Percentiles rank a stretch among this genome's conserved stretches.
phyloP scores from a whole-genome alignment of 2,113 vertebrate genomes.

The Falco punctatus region DNA sequence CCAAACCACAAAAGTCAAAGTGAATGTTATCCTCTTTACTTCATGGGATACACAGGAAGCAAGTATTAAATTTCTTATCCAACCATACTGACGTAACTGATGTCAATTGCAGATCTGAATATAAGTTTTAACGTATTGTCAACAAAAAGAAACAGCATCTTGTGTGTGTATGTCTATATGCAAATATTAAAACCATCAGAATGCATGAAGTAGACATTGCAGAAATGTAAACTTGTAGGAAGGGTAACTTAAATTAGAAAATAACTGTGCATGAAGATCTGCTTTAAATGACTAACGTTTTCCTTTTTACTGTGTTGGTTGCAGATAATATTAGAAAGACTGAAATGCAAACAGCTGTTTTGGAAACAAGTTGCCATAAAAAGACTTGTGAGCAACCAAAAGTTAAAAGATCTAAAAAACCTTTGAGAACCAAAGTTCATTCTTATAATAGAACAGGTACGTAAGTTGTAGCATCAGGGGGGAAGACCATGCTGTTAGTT shows the following conservation, averaged over 20 bases:
- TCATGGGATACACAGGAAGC: background rate
- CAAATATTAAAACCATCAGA: background rate
- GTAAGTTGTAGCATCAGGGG: background rate
- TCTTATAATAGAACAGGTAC: conserved; percentile 45
- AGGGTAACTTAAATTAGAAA: background rate
- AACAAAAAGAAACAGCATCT: background rate
- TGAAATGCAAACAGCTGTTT: background rate
- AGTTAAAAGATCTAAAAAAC: background rate
- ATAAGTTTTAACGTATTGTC: background rate
- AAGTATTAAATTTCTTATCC: background rate
- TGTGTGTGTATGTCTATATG: background rate
- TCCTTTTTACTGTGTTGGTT: background rate
- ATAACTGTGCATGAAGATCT: background rate
- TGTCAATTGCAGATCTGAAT: background rate
- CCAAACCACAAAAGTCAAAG: background rate
- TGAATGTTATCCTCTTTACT: background rate
- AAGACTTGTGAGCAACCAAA: background rate
- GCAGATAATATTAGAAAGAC: background rate
- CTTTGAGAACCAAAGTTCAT: background rate
- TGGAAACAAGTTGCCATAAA: background rate
- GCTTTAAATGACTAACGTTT: background rate
- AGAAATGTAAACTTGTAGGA: background rate
- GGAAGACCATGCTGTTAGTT: background rate
- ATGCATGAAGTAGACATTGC: background rate
- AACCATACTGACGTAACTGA: background rate